Evolutionary conservation across 2,888 invertebrate genomes (phyloP), one percentile per base, ranked within the genome.

Genomic region (Stenurella melanura): DNA sequence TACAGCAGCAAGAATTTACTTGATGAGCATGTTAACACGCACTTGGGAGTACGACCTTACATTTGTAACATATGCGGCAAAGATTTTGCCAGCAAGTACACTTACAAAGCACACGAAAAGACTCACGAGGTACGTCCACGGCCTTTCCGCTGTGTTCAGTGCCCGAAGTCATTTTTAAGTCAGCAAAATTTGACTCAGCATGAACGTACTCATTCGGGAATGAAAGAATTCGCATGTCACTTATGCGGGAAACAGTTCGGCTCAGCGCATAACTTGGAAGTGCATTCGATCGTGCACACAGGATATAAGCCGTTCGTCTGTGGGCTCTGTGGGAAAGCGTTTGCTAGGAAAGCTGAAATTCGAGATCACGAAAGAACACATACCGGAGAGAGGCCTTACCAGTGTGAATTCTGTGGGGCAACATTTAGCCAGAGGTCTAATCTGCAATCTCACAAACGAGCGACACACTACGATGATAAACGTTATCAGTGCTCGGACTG

Each of bases 401-500:
- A 93, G 80, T 96, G 96, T 86, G 95, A 95, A 81, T 90, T 93
- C 66, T 96, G 96, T 87, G 93, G 93, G 1, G 93, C 95, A 0
- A 93, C 94, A 0, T 96, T 96, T 90, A 93, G 95, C 18, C 96
- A 96, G 89, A 91, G 96, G 21, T 94, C 95, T 50, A 96, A 96
- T 90, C 90, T 96, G 81, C 94, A 95, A 87, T 95, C 95, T 0
- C 96, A 96, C 87, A 93, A 93, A 79, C 91, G 95, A 11, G 94
- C 95, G 0, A 96, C 95, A 0, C 96, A 96, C 87, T 92, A 94
- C 68, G 94, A 95, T 87, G 95, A 94, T 87, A 94, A 94, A 84
- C 91, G 95, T 0, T 93, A 82, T 18, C 77, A 77, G 69, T 82
- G 81, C 60, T 60, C 75, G 2, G 91, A 92, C 57, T 96, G 96